Evolutionary conservation across 2,113 vertebrate species (phyloP).

Genomic region (Bubo scandiacus): DNA sequence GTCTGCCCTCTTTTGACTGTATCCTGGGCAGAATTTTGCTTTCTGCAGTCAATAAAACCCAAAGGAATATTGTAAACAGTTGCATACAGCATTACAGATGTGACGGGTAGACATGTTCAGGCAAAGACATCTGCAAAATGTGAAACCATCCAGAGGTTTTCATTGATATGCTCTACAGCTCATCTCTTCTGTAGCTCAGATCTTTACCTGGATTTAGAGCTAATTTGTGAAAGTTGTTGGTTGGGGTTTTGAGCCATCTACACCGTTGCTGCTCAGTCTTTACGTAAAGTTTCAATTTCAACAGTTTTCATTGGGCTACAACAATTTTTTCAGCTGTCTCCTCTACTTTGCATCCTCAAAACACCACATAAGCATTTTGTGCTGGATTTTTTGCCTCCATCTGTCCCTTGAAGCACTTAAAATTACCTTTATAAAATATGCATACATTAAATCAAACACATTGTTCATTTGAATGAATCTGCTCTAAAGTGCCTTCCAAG

Average conservation of each 20-base stretch:
- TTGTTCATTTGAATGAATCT: not conserved
- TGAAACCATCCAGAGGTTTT: not conserved
- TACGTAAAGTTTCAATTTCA: not conserved
- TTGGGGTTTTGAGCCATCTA: not conserved
- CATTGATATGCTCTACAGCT: not conserved
- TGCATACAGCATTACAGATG: not conserved
- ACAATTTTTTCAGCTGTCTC: not conserved
- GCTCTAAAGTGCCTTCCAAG: not conserved
- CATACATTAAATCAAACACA: not conserved
- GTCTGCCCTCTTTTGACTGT: not conserved
- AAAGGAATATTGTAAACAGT: not conserved
- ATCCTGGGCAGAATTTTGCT: not conserved
- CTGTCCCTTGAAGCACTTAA: conserved; percentile 9
- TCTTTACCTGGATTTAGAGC: not conserved
- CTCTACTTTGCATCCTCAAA: not conserved
- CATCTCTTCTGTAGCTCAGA: not conserved
- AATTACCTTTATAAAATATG: conserved; percentile 14
- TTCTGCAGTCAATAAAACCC: not conserved
- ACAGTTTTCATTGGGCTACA: not conserved
- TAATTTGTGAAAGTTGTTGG: not conserved
- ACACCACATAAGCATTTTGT: not conserved
- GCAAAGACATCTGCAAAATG: not conserved
- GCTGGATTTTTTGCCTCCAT: not conserved
- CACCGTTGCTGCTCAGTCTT: not conserved
- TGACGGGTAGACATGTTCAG: not conserved